Conservation (phyloP, 2,888 invertebrate genomes). For the Eurytoma californica region DNA sequence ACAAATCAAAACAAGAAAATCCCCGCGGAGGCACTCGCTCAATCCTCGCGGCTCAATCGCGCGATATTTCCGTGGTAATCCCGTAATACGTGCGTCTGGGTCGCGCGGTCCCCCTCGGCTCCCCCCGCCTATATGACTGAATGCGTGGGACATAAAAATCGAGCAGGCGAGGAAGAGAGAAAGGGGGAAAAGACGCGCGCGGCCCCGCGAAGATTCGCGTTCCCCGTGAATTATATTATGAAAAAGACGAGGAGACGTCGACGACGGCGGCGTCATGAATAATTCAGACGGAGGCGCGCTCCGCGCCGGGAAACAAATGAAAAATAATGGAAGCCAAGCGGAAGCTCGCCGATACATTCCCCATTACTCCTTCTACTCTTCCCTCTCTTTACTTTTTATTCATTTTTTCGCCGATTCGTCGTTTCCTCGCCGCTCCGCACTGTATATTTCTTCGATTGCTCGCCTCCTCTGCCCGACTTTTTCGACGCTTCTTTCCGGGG, state of each 20-base stretch:
- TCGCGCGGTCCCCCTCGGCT: not conserved
- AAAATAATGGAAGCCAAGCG: constrained; percentile 68
- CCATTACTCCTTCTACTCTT: constrained; percentile 61
- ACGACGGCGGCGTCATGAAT: constrained; percentile 59
- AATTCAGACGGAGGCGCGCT: constrained; percentile 58
- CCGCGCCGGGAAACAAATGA: constrained; percentile 64
- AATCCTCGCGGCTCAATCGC: constrained; percentile 45
- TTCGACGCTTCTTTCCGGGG: too few species aligned
- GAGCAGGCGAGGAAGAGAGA: constrained; percentile 6
- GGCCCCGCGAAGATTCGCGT: constrained; percentile 27
- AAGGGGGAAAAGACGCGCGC: not conserved
- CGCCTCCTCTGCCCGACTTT: not conserved
- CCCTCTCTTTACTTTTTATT: constrained; percentile 54
- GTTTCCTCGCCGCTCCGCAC: constrained; percentile 6
- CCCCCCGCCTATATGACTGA: constrained; percentile 42
- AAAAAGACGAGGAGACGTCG: constrained; percentile 57
- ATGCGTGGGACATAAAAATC: constrained; percentile 47
- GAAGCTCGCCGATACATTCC: constrained; percentile 65
- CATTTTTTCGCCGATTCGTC: constrained; percentile 36
- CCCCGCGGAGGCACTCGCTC: not conserved
- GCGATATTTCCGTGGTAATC: constrained; percentile 45
- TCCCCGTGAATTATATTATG: constrained; percentile 65
- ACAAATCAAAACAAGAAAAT: not conserved
- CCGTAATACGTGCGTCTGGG: constrained; percentile 28
- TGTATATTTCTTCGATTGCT: constrained; percentile 27